These are phyloP conservation scores for Altica lythri DNA, from an alignment of 2,888 invertebrate genomes.

Conservation along the genomic window DNA sequence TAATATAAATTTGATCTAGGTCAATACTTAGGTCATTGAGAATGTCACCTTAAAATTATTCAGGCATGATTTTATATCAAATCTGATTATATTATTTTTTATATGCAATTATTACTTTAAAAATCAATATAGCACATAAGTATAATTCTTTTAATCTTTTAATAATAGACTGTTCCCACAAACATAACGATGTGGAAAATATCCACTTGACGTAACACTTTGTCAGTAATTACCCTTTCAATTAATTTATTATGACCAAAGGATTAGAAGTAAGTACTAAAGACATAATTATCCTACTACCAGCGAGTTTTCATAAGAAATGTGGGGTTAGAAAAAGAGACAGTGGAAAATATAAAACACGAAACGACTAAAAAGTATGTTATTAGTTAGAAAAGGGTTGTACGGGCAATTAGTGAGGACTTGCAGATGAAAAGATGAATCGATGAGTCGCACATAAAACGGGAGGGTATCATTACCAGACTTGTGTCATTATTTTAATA, in stretches of 20 bases:
- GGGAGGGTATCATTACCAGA: conserved; percentile 48
- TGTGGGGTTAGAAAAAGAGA: conserved; percentile 22
- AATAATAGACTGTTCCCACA: too few relatives aligned
- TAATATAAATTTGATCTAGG: too few relatives aligned
- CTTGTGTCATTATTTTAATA: conserved; percentile 52
- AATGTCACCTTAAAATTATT: too few relatives aligned
- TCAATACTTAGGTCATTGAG: too few relatives aligned
- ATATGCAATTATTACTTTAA: too few relatives aligned
- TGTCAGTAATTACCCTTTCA: conserved; percentile 11
- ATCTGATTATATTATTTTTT: too few relatives aligned
- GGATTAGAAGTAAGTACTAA: too few relatives aligned
- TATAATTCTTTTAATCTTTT: too few relatives aligned
- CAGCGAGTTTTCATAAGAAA: conserved; percentile 8
- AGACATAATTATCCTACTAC: conserved; percentile 18
- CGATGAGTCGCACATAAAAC: conserved; percentile 37
- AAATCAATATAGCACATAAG: too few relatives aligned
- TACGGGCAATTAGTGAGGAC: conserved; percentile 46
- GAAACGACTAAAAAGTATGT: conserved; percentile 33
- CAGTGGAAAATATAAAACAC: conserved; percentile 32
- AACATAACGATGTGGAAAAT: conserved; percentile 12
- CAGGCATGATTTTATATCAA: too few relatives aligned
- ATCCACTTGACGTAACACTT: conserved; percentile 15
- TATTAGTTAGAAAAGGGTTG: conserved; percentile 45
- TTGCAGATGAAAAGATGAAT: conserved; percentile 48
- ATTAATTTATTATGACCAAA: conserved; percentile 8